Base-by-base conservation (phyloP, 1,140 invertebrate species). In the Stegodyphus mimosarum region DNA sequence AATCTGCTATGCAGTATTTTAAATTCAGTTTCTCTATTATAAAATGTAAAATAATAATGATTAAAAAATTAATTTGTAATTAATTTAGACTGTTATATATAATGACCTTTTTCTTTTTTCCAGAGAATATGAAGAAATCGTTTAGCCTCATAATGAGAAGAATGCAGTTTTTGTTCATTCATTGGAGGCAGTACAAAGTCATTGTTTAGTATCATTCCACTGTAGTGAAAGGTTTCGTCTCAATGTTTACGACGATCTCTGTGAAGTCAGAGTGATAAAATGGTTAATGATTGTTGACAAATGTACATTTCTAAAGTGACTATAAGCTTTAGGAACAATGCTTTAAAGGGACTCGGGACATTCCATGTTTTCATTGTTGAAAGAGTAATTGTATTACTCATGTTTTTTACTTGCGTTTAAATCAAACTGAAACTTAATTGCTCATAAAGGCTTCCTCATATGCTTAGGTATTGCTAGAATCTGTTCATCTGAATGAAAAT, bases 221-320 rank as follows among this genome's bases (percentile, higher is more conserved):
- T 55, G 7, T 17, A 60, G 52, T 75, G 18, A 83, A 69, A 52
- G 48, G 33, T 55, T 75, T 33, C 3, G 33, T 33, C 17, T 75
- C 10, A 53, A 15, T n/a, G 10, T 75, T 75, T 83, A 67, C 69
- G 81, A 83, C 81, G 81, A 83, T 52, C 81, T 83, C 81, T 83
- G 64, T 33, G 53, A 6, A 48, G n/a, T 66, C 63, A 83, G 81
- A 83, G 81, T 74, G 63, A 83, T 52, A n/a, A 48, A 71, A 10
- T n/a, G 10, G 9, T 67, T n/a, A 18, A 18, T 9, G 55, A 67
- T 7, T 18, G 64, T 60, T 10, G 9, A 60, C 15, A 60, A 15
- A 5, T 15, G n/a, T 18, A n/a, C 64, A 15, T 13, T 67, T 67
- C 17, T 17, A 67, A 67, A 17, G 64, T n/a, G n/a, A 18, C 11